phyloP scores from a whole-genome alignment of 2,797 vertebrate genomes.

The Liparis tanakae region DNA sequence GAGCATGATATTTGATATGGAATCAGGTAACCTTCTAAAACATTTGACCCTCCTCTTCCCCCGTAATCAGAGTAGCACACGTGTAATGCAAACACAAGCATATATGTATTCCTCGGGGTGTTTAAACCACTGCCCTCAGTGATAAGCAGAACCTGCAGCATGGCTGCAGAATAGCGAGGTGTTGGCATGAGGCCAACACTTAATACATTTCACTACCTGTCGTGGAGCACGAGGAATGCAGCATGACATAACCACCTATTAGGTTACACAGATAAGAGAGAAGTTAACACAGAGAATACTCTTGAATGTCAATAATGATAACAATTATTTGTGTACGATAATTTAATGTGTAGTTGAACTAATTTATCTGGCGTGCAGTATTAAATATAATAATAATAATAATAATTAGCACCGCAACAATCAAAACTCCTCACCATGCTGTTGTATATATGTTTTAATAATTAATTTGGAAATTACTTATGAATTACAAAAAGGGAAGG shows the following conservation, averaged over 20 bases:
- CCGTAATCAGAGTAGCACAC: conserved; percentile 45
- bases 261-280: conserved; percentile 52
- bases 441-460: conserved; percentile 5
- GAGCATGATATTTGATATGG: conserved; percentile 38
- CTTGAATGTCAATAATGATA: conserved; percentile 7
- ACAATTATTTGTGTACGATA: conserved; percentile 16
- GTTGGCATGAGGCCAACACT: conserved; percentile 68
- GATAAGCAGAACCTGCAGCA: conserved; percentile 59
- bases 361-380: conserved; percentile 1
- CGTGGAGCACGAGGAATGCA: conserved; percentile 64
- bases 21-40: conserved; percentile 56
- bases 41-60: conserved; percentile 61
- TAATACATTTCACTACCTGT: conserved; percentile 74
- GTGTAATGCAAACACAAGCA: conserved; percentile 65
- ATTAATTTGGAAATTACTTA: background rate
- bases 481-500: background rate
- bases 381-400: background rate
- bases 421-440: conserved; percentile 2
- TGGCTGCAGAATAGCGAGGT: conserved; percentile 62
- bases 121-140: conserved; percentile 53
- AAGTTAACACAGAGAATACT: conserved; percentile 16
- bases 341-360: background rate
- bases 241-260: conserved; percentile 64
- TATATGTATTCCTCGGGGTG: conserved; percentile 66
- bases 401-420: conserved; percentile 1